Percentiles rank a stretch among this genome's conserved stretches.
These are phyloP conservation scores for Tridacna gigas DNA, from an alignment of 2,888 invertebrate genomes.

Conservation along the genomic window DNA sequence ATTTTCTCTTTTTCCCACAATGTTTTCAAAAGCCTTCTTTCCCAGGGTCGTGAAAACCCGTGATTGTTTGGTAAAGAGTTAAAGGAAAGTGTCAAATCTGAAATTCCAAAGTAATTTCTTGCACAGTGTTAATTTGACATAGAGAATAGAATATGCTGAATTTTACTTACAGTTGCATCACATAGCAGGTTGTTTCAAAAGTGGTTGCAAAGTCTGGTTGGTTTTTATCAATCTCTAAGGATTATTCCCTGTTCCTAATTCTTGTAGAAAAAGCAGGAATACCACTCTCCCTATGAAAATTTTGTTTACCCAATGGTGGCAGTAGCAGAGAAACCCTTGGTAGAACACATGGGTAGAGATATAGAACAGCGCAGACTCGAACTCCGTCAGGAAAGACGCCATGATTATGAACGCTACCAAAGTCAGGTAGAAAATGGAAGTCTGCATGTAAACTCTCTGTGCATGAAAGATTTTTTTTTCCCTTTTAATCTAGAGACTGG, in stretches of 20 bases:
- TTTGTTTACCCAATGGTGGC: constrained; percentile 61
- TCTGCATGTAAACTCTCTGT: not conserved
- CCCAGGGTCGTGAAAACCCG: no score
- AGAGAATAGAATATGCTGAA: no score
- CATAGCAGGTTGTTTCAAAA: no score
- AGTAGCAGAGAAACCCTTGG: constrained; percentile 58
- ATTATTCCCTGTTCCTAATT: not conserved
- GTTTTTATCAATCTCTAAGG: no score
- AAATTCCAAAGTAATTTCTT: no score
- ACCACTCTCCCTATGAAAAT: constrained; percentile 56
- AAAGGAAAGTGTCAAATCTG: no score
- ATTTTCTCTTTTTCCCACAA: no score
- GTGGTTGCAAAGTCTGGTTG: no score
- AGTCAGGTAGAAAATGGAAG: constrained; percentile 49
- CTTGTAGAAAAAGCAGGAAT: constrained; percentile 55
- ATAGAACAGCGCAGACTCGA: constrained; percentile 41
- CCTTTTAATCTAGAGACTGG: not conserved
- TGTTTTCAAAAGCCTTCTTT: no score
- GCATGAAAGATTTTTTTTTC: not conserved
- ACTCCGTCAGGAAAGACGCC: constrained; percentile 48
- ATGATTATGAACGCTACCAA: constrained; percentile 54
- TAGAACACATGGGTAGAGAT: constrained; percentile 59
- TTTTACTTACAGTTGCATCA: no score
- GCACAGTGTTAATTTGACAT: no score
- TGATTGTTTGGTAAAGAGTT: no score